These are phyloP conservation scores for Acrocephalus scirpaceus DNA, from an alignment of 2,797 vertebrate species.

Conservation along the genomic window DNA sequence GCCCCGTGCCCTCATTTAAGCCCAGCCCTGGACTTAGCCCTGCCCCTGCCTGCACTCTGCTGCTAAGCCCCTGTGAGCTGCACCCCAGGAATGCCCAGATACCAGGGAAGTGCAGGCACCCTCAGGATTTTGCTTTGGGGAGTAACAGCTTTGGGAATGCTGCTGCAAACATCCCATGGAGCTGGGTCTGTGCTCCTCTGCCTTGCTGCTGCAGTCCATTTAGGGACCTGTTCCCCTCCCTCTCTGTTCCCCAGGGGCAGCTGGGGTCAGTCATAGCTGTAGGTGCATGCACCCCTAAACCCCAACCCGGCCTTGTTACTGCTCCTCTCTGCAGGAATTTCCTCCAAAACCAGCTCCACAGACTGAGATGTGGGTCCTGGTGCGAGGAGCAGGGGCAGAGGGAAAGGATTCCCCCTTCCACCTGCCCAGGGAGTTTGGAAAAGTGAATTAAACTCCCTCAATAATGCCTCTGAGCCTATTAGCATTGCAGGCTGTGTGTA, in stretches of 20 bases:
- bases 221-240: not conserved
- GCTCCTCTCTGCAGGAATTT: not conserved
- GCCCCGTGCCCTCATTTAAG: not conserved
- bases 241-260: not conserved
- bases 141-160: not conserved
- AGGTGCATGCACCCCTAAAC: accelerated
- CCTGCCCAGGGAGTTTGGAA: not conserved
- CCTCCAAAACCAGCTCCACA: not conserved
- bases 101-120: not conserved
- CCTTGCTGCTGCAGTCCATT: not conserved
- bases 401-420: not conserved
- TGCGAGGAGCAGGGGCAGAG: accelerated
- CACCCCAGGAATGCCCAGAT: accelerated
- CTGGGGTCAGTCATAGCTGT: not conserved
- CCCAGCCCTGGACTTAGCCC: accelerated
- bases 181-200: not conserved
- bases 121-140: not conserved
- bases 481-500: conserved; percentile 29
- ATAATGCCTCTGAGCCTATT: not conserved
- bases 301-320: accelerated
- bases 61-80: accelerated
- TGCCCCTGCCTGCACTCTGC: accelerated
- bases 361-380: not conserved
- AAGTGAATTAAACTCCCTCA: not conserved
- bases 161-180: not conserved